Conservation (phyloP, 2,113 vertebrate genomes). For the Otus sunia region DNA sequence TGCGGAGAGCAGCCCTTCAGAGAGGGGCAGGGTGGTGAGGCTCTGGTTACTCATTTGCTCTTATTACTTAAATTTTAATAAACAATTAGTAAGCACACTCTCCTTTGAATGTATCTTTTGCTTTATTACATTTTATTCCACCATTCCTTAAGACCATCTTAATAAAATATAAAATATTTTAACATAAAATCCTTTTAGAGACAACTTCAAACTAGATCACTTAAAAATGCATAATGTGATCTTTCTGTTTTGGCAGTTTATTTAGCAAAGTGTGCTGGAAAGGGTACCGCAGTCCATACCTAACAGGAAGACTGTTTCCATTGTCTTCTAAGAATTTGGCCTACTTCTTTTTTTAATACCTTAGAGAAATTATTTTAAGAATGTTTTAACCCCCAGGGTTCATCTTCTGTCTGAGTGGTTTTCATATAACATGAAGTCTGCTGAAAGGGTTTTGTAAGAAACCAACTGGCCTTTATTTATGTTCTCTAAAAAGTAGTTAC, state of each 20-base stretch:
- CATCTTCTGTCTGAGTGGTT: background rate
- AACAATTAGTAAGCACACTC: no score
- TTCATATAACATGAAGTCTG: background rate
- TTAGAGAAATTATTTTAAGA: background rate
- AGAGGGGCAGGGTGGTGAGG: no score
- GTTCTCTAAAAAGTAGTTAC: background rate
- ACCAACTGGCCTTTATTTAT: fast-evolving
- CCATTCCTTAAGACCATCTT: background rate
- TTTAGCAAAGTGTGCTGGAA: background rate
- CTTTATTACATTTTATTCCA: background rate
- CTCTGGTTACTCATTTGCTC: no score
- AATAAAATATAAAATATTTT: no score
- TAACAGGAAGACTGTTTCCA: background rate
- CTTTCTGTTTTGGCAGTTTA: background rate
- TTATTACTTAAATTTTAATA: no score
- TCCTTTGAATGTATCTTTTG: no score
- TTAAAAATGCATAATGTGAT: background rate
- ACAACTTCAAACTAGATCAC: background rate
- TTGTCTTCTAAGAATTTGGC: background rate
- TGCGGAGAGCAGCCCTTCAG: no score
- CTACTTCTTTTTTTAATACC: background rate
- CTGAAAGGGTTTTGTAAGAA: background rate
- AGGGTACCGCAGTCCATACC: background rate
- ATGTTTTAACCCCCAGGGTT: background rate
- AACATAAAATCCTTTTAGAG: background rate